Base-by-base conservation (phyloP, 2,113 vertebrate species). In the Herpailurus yagouaroundi region DNA sequence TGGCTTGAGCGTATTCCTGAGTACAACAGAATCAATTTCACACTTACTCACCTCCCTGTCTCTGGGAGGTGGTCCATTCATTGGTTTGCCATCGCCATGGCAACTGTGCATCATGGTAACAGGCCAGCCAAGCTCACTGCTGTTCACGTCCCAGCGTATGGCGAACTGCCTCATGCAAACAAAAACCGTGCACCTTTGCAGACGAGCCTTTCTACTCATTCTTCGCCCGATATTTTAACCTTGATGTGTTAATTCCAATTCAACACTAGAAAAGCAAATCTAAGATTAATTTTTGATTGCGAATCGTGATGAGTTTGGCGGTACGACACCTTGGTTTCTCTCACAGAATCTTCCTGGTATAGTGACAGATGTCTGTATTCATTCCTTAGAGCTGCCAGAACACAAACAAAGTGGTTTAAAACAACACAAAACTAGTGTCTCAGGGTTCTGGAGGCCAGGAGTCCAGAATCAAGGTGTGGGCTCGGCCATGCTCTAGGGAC, bases 1-100 rank as follows among this genome's bases (percentile, higher is more conserved):
- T 98, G 98, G 97, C 98, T 98, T 97, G 98, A 97, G 97, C 92
- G 83, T 98, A 98, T 98, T 98, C 98, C 98, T 98, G 98, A 95
- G 98, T 98, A 99, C 99, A 98, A 98, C 98, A 98, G 99, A 99
- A 99, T 99, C 99, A 99, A 99, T 99, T 99, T 99, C 99, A 99
- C 99, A 99, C 99, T 99, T 99, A 98, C 98, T 99, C 99, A 99
- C 99, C 99, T 99, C 99, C 98, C 98, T 98, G 98, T 98, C 98
- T 98, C 98, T 98, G 98, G 98, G 99, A 99, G 99, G 99, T 99
- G 99, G 99, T 99, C 99, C 99, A 99, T 99, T 99, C 99, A 99
- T 99, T 98, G 99, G 99, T 99, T 99, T 99, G 98, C 98, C 97
- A 99, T 99, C 99, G 98, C 99, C 99, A 99, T 99, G 98, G 99